These are phyloP conservation scores for Trematomus loennbergii DNA, from an alignment of 2,113 vertebrate species.

Conservation along the genomic window DNA sequence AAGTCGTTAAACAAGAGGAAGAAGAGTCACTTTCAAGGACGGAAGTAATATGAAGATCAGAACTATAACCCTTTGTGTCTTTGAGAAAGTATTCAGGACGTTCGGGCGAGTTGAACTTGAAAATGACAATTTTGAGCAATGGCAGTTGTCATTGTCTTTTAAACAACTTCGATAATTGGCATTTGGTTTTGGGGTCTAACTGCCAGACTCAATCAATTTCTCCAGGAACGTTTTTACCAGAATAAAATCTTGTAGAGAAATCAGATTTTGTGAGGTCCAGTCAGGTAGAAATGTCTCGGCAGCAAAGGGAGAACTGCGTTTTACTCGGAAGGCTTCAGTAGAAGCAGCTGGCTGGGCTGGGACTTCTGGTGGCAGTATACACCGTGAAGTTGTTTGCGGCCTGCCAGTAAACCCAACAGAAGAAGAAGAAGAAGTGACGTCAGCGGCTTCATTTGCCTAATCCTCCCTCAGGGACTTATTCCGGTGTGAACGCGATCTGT, in stretches of 20 bases:
- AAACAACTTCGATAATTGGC: not conserved
- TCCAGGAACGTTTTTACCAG: not conserved
- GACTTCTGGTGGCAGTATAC: no score
- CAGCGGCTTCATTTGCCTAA: no score
- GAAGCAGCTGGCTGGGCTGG: no score
- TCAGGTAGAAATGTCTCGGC: not conserved
- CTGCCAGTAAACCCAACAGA: no score
- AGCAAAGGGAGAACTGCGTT: not conserved
- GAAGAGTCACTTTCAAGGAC: constrained; percentile 22
- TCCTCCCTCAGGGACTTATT: no score
- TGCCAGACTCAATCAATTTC: not conserved
- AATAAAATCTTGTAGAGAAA: not conserved
- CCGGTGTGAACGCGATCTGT: no score
- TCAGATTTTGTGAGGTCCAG: not conserved
- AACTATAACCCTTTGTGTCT: not conserved
- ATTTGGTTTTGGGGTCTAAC: not conserved
- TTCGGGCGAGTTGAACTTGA: not conserved
- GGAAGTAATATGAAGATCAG: not conserved
- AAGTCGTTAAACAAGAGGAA: constrained; percentile 7
- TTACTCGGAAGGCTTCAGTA: no score
- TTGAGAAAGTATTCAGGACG: not conserved
- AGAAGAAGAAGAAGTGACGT: no score
- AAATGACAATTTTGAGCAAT: not conserved
- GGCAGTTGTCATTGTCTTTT: constrained; percentile 12
- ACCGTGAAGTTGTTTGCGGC: no score